Base-by-base conservation (phyloP, 2,797 vertebrate species). In the Hyperoplus lanceolatus region DNA sequence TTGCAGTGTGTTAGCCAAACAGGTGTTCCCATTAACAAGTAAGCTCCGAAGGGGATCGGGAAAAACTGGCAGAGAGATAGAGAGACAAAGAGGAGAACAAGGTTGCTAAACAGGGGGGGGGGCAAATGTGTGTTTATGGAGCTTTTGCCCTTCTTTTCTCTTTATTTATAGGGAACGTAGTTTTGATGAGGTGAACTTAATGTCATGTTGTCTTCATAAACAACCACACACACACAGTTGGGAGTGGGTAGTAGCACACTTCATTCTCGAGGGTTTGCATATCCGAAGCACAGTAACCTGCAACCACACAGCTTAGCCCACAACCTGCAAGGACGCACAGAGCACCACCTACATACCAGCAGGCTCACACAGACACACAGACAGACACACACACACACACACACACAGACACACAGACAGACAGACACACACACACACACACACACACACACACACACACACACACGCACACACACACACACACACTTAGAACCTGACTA, bases 21-120 rank as follows among this genome's bases (percentile, higher is more conserved):
- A 94, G 93, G 91, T 94, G 92, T 91, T 89, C 88, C 87, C 86
- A 92, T 93, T 92, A 93, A 92, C 90, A 82, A 91, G 83, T 83
- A 80, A 84, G 81, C 84, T 86, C 82, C 77, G 49, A 85, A 79
- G 90, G 88, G 71, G 78, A 88, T 80, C 38, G 6, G 55, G 61
- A 78, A 68, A 65, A 79, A 77, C 74, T 66, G 82, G 74, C 75
- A 82, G 79, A 43, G 70, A 74, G 45, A 65, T 71, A 75, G 8
- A 21, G 58, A 86, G 61, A 83, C 56, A 68, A 74, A 71, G 75
- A 79, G 79, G 66, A 86, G 79, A 12, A 49, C 51, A 81, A 51
- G 79, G 71, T 61, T 79, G 46, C 79, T 82, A 84, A 84, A 75
- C 48, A 59, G 36, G 29, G 29, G 29, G 29, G 70, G 55, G 75